Base-by-base conservation (phyloP, 1,140 invertebrate species). In the Drosophila grimshawi region DNA sequence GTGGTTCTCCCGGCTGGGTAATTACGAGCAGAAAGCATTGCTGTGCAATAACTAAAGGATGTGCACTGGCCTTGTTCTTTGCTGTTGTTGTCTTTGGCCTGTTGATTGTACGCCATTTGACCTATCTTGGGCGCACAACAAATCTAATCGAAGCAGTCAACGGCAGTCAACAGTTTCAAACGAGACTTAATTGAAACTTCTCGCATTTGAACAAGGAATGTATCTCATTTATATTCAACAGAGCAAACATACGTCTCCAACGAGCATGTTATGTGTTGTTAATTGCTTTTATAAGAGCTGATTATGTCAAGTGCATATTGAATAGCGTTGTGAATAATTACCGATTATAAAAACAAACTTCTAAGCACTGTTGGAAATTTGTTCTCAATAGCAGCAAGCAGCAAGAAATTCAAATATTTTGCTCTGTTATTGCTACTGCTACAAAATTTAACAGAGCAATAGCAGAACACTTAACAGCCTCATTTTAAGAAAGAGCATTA, bases 131-230 rank as follows among this genome's bases (percentile, higher is more conserved):
- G 29, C 48, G 5, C 10, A n/a, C 10, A 43, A 8, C 8, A 49
- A 10, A 85, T 80, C 85, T 77, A 77, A 85, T 85, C 81, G 46
- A 61, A 46, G 68, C 49, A 63, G 32, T 19, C 19, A 19, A 19
- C 19, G 2, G 19, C 19, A 55, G 55, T 49, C 33, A 63, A 57
- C 52, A 32, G 49, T 41, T 41, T 35, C 29, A 30, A 48, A 48
- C 41, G 10, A n/a, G 10, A 3, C 7, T 11, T 27, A 51, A 32
- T 4, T 6, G 32, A 33, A 11, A 11, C 39, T 33, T n/a, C 2
- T 53, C 6, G 51, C 10, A 10, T 53, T 19, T 19, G 19, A 19
- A 19, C 19, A 19, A 19, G 19, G 19, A 19, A 19, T 4, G 3
- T 43, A 0, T 43, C 10, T 10, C 10, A 43, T 43, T 43, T 43